A percentile compares a stretch with the other conserved stretches of the same genome.
Conservation (phyloP, 2,888 invertebrate genomes). For the Sceliomorpha sp. region DNA sequence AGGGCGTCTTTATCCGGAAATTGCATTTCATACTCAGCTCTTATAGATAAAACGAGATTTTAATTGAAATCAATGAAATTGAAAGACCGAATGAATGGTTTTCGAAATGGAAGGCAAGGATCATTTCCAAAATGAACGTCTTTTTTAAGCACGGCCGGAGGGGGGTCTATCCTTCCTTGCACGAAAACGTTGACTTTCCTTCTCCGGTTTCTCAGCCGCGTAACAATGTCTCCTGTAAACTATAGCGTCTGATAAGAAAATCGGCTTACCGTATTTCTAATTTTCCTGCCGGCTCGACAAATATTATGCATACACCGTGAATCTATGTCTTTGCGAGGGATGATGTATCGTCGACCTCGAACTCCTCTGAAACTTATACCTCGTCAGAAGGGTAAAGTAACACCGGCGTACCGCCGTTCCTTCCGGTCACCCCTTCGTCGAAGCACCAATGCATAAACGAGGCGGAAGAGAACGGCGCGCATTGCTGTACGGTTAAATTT, state of each 20-base stretch:
- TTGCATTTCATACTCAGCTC: no score
- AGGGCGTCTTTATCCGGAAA: no score
- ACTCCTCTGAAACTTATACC: constrained; percentile 71
- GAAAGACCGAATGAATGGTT: no score
- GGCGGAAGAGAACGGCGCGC: constrained; percentile 43
- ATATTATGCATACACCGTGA: constrained; percentile 77
- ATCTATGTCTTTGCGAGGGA: constrained; percentile 69
- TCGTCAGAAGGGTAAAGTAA: constrained; percentile 54
- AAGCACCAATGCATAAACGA: constrained; percentile 58
- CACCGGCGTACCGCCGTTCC: constrained; percentile 25
- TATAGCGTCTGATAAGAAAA: constrained; percentile 75
- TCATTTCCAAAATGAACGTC: constrained; percentile 11
- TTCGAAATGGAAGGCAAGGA: no score
- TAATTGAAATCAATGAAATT: no score
- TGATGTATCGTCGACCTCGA: constrained; percentile 76
- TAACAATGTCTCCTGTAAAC: constrained; percentile 55
- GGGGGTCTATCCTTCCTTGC: constrained; percentile 30
- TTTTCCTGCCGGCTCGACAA: constrained; percentile 77
- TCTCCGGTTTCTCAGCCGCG: constrained; percentile 25
- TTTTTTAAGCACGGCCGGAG: constrained; percentile 23
- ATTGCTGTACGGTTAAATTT: constrained; percentile 63
- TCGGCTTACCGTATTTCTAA: constrained; percentile 78
- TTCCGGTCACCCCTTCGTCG: constrained; percentile 51
- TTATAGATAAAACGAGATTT: no score
- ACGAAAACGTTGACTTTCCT: constrained; percentile 35